Evolutionary conservation across 2,797 vertebrate species (phyloP), one percentile per base, ranked within the genome.

Genomic region (Furcifer pardalis): DNA sequence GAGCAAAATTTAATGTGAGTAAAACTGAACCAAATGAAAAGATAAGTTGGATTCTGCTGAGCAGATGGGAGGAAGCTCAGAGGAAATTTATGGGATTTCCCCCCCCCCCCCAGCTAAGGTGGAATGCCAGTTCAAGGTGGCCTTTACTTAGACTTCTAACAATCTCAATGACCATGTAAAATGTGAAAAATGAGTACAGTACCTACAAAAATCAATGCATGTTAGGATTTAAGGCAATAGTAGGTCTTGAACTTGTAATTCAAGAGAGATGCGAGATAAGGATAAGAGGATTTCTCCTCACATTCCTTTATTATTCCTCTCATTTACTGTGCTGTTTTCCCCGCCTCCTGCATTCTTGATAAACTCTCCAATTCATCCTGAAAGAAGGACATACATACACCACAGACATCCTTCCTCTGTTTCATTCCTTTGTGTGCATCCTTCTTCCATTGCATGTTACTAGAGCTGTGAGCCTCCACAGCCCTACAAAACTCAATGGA

Each of bases 1-100:
- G 46, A 84, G 88, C 5, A 35, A 60, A 32, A 59, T n/a, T 37
- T 46, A 82, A 73, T 56, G 46, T 49, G 23, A 25, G 30, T 49
- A 37, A 15, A 73, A 63, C 9, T 35, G n/a, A 90, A 78, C 32
- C 76, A 79, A 83, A 12, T 65, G 82, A 90, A 42, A 82, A 49
- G 13, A 10, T 76, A n/a, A n/a, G n/a, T 7, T 83, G 63, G 63
- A 81, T 68, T 87, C 72, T 13, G 68, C 73, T 30, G 44, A 21
- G 6, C 62, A 84, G 68, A 8, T n/a, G 1, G 12, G 21, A 19
- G 30, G 1, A 52, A n/a, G 30, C 15, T 81, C 21, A 19, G 17
- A 49, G 37, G 62, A 63, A n/a, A 46, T 13, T 23, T n/a, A n/a
- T n/a, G n/a, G n/a, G n/a, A n/a, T n/a, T n/a, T n/a, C n/a, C n/a